phyloP scores from a whole-genome alignment of 1,140 invertebrate species.

The Scaptomyza graminum region DNA sequence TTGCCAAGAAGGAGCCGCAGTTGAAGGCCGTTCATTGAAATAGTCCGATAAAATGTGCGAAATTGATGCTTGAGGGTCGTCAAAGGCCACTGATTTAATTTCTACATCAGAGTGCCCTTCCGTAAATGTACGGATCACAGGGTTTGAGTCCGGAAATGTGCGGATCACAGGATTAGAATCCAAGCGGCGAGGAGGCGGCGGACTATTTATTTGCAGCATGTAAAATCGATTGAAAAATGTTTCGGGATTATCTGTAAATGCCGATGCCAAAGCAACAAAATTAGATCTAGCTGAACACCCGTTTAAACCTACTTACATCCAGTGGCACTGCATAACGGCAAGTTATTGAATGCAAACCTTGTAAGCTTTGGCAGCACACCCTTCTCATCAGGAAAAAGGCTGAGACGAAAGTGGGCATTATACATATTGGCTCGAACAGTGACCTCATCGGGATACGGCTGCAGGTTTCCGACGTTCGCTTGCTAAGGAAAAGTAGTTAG shows the following conservation, averaged over 20 bases:
- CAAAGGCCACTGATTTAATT: slow-evolving; percentile 24
- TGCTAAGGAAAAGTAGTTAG: slow-evolving; percentile 23
- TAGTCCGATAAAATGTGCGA: not conserved
- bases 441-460: slow-evolving; percentile 56
- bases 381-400: slow-evolving; percentile 17
- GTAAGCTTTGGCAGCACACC: slow-evolving; percentile 57
- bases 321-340: slow-evolving; percentile 34
- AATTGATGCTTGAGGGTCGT: not conserved
- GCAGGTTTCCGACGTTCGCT: slow-evolving; percentile 34
- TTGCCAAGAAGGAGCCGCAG: not conserved
- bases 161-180: not conserved
- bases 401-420: slow-evolving; percentile 40
- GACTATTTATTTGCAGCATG: slow-evolving; percentile 11
- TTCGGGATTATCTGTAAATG: slow-evolving; percentile 31
- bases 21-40: not conserved
- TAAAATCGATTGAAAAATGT: slow-evolving; percentile 59
- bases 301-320: slow-evolving; percentile 49
- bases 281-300: not conserved
- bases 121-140: slow-evolving; percentile 8
- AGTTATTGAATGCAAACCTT: slow-evolving; percentile 34
- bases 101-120: slow-evolving; percentile 15
- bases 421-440: not conserved
- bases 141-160: not conserved
- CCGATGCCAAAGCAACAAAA: not conserved
- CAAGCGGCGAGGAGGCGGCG: not conserved